A percentile compares a stretch with the other conserved stretches of the same genome.
Evolutionary conservation across 2,797 vertebrate species (phyloP).

Genomic region (Hybognathus amarus): DNA sequence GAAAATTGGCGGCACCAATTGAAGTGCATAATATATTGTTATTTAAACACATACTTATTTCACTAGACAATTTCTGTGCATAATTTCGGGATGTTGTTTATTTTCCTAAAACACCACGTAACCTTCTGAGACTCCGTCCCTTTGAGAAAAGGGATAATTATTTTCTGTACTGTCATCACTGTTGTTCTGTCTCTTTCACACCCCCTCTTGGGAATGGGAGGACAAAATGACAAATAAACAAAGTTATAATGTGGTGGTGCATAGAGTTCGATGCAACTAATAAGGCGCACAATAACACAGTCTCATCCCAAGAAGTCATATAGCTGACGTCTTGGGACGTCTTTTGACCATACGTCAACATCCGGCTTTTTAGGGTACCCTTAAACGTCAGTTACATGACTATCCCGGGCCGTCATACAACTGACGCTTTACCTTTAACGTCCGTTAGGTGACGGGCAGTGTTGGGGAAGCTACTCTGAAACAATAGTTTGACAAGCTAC

Average conservation of each 20-base stretch:
- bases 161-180: slow-evolving; percentile 51
- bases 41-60: slow-evolving; percentile 5
- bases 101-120: slow-evolving; percentile 32
- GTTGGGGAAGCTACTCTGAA: too few relatives aligned
- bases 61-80: slow-evolving; percentile 4
- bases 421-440: too few relatives aligned
- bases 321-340: too few relatives aligned
- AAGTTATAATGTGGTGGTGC: neutral
- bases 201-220: slow-evolving; percentile 8
- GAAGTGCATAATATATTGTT: slow-evolving; percentile 6
- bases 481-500: too few relatives aligned
- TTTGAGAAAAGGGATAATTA: slow-evolving; percentile 26
- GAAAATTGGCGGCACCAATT: neutral
- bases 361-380: too few relatives aligned
- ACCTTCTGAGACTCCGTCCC: slow-evolving; percentile 1
- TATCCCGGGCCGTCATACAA: too few relatives aligned
- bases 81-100: slow-evolving; percentile 19
- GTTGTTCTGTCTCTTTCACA: slow-evolving; percentile 18
- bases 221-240: slow-evolving; percentile 35
- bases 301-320: too few relatives aligned
- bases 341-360: too few relatives aligned
- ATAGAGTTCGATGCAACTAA: neutral
- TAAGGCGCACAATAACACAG: neutral
- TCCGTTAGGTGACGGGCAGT: too few relatives aligned
- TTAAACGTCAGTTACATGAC: too few relatives aligned